A percentile compares a stretch with the other conserved stretches of the same genome.
These are phyloP conservation scores for Nasonia giraulti DNA, from an alignment of 1,140 invertebrate species.

Conservation along the genomic window DNA sequence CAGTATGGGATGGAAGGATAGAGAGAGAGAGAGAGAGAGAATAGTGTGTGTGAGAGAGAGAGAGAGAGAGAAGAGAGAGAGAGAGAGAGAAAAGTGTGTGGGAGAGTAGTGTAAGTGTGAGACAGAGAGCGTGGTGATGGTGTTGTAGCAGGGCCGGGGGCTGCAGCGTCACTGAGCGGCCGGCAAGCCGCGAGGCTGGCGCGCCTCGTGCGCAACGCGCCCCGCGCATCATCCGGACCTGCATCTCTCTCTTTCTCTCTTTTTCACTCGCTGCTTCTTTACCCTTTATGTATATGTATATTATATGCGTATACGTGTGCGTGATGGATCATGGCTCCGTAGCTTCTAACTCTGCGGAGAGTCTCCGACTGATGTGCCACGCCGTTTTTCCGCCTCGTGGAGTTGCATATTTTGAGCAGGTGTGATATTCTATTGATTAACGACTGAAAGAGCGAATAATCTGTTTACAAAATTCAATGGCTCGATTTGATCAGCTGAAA, in stretches of 20 bases:
- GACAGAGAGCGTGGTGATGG: conserved; percentile 63
- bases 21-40: neutral
- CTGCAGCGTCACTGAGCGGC: conserved; percentile 72
- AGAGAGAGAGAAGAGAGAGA: conserved; percentile 21
- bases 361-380: too few species aligned
- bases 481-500: too few species aligned
- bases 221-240: conserved; percentile 54
- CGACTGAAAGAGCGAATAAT: too few species aligned
- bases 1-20: neutral
- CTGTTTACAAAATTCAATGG: too few species aligned
- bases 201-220: conserved; percentile 58
- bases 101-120: conserved; percentile 41
- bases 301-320: too few species aligned
- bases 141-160: conserved; percentile 72
- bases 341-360: too few species aligned
- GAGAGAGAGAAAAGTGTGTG: conserved; percentile 34
- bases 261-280: too few species aligned
- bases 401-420: too few species aligned
- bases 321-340: too few species aligned
- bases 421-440: too few species aligned
- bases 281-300: too few species aligned
- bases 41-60: neutral
- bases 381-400: too few species aligned
- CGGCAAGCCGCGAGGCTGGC: conserved; percentile 59
- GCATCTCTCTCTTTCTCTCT: neutral